phyloP scores from a whole-genome alignment of 2,888 invertebrate species.

The Uloborus plumipes region DNA sequence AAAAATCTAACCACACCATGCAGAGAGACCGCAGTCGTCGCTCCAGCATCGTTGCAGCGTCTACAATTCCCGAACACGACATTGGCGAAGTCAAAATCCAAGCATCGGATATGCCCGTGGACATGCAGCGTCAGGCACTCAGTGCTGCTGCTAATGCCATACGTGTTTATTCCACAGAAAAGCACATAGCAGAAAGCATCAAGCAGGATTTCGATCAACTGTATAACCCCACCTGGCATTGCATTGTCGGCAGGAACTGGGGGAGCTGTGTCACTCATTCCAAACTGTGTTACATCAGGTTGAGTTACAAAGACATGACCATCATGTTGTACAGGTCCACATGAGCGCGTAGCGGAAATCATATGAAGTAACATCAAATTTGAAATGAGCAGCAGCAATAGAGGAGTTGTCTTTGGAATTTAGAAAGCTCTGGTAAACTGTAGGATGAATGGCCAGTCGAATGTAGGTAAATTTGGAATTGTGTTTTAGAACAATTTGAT shows the following conservation, averaged over 20 bases:
- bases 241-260: slow-evolving; percentile 68
- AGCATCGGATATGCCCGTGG: slow-evolving; percentile 67
- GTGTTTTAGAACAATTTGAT: no score
- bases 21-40: slow-evolving; percentile 42
- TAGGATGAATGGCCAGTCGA: no score
- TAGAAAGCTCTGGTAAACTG: no score
- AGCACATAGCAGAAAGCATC: slow-evolving; percentile 67
- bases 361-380: no score
- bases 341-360: slow-evolving; percentile 7
- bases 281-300: slow-evolving; percentile 66
- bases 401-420: no score
- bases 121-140: slow-evolving; percentile 67
- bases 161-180: slow-evolving; percentile 66
- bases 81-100: slow-evolving; percentile 65
- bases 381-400: no score
- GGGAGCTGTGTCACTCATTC: slow-evolving; percentile 68
- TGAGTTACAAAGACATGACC: slow-evolving; percentile 67
- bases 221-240: slow-evolving; percentile 68
- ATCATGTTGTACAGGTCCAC: slow-evolving; percentile 67
- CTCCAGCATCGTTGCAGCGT: slow-evolving; percentile 37
- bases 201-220: slow-evolving; percentile 68
- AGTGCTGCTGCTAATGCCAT: slow-evolving; percentile 65
- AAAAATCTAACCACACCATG: slow-evolving; percentile 16
- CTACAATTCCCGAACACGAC: slow-evolving; percentile 40
- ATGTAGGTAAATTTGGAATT: no score